Evolutionary conservation across 2,888 invertebrate species (phyloP).

Genomic region (Zootermopsis nevadensis): DNA sequence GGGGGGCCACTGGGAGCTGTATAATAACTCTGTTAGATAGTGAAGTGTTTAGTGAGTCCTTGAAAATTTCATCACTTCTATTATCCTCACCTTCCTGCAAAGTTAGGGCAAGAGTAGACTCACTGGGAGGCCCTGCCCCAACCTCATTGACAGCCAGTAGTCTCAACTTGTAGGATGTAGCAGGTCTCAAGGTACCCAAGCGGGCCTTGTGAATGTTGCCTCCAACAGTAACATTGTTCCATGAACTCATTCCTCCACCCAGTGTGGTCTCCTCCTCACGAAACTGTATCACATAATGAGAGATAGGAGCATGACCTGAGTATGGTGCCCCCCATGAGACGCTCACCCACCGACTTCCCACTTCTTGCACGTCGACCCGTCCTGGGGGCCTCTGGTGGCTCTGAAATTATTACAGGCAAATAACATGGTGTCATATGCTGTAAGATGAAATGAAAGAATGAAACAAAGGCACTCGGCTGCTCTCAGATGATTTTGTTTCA

Average conservation of each 20-base stretch:
- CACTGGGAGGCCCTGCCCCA: conserved; percentile 81
- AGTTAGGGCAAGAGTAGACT: conserved; percentile 80
- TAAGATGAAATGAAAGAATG: no score
- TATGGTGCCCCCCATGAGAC: conserved; percentile 63
- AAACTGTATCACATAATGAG: conserved; percentile 63
- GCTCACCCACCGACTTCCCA: conserved; percentile 61
- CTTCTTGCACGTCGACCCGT: conserved; percentile 60
- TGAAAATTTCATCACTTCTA: background rate
- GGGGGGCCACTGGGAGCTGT: conserved; percentile 66
- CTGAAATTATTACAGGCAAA: background rate
- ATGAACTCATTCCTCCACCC: conserved; percentile 42
- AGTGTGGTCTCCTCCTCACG: conserved; percentile 55
- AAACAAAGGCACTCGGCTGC: no score
- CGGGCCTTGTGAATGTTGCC: conserved; percentile 55
- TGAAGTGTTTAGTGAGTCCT: background rate
- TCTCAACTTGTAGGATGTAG: conserved; percentile 83
- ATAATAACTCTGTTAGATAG: conserved; percentile 46
- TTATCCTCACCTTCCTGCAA: conserved; percentile 79
- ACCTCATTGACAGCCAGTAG: conserved; percentile 87
- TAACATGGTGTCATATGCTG: no score
- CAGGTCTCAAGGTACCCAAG: conserved; percentile 77
- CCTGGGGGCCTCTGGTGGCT: conserved; percentile 56
- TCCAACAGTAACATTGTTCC: conserved; percentile 60
- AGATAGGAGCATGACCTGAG: conserved; percentile 60
- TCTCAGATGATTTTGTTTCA: no score